A percentile compares a stretch with the other conserved stretches of the same genome.
These are phyloP conservation scores for Cynodonichthys magdalenae DNA, from an alignment of 2,797 vertebrate genomes.

Conservation along the genomic window DNA sequence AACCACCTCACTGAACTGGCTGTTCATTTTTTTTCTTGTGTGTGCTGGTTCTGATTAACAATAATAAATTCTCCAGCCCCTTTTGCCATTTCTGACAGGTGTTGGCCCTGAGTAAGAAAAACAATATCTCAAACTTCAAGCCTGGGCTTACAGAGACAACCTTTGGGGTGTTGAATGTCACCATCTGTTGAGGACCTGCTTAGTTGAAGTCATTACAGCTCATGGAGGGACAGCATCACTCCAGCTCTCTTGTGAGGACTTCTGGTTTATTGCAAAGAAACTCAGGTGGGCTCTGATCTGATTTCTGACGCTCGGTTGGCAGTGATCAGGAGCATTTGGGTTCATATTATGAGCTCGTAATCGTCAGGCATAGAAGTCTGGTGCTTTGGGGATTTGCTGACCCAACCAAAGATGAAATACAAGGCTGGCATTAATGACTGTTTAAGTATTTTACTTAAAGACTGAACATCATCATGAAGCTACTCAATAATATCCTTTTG, in stretches of 20 bases:
- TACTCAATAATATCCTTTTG: not conserved
- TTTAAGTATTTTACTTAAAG: not conserved
- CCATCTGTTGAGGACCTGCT: conserved; percentile 74
- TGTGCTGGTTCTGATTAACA: conserved; percentile 30
- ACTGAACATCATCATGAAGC: not conserved
- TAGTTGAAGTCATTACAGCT: conserved; percentile 60
- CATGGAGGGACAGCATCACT: conserved; percentile 31
- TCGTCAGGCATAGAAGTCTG: conserved; percentile 32
- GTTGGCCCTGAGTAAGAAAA: conserved; percentile 54
- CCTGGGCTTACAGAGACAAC: conserved; percentile 49
- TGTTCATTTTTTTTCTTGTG: conserved; percentile 1
- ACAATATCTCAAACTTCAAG: conserved; percentile 54
- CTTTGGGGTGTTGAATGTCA: conserved; percentile 76
- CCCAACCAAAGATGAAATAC: not conserved
- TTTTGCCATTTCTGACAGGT: conserved; percentile 62
- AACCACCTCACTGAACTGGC: no score
- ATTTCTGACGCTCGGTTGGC: conserved; percentile 55
- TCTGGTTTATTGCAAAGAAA: conserved; percentile 69
- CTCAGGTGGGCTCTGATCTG: conserved; percentile 69
- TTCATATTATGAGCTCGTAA: conserved; percentile 51
- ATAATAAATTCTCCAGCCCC: conserved; percentile 28
- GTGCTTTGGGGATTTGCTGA: conserved; percentile 22
- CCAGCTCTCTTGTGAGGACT: conserved; percentile 40
- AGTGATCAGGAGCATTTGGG: conserved; percentile 39
- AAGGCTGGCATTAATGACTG: not conserved